Evolutionary conservation across 1,140 invertebrate species (phyloP).

Genomic region (Caenorhabditis inopinata): DNA sequence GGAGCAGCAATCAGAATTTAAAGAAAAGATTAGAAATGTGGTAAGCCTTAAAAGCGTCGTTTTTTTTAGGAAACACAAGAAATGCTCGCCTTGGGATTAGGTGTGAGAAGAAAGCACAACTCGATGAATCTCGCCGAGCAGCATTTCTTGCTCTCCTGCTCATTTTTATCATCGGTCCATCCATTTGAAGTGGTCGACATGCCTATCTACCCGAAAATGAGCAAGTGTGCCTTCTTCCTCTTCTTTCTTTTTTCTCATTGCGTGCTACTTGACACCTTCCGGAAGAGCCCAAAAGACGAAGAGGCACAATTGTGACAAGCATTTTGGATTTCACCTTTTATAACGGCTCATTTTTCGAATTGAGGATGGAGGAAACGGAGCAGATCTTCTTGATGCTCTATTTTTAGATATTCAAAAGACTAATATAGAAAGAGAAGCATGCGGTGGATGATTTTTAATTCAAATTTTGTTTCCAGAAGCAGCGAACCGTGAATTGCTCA

Average conservation of each 20-base stretch:
- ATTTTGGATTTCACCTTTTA: conserved; percentile 10
- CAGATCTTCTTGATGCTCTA: not conserved
- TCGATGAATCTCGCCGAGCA: not conserved
- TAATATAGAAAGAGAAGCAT: too few species aligned
- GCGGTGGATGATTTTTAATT: not conserved
- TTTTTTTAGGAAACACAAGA: too few species aligned
- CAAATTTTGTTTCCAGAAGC: not conserved
- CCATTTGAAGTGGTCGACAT: not conserved
- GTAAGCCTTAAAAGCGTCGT: not conserved
- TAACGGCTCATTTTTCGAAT: not conserved
- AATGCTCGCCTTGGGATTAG: conserved; percentile 10
- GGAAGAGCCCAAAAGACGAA: not conserved
- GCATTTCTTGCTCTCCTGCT: not conserved
- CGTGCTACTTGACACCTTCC: conserved; percentile 21
- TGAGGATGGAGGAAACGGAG: not conserved
- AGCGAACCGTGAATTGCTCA: too few species aligned
- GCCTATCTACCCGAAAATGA: not conserved
- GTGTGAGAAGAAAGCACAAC: not conserved
- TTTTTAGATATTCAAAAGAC: too few species aligned
- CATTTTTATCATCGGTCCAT: not conserved
- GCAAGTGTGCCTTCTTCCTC: conserved; percentile 4
- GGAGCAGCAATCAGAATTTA: not conserved
- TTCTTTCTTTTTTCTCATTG: not conserved
- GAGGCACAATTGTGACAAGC: not conserved
- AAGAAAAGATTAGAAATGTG: not conserved